These are phyloP conservation scores for Nesospiza acunhae DNA, from an alignment of 2,113 vertebrate genomes.

Conservation along the genomic window DNA sequence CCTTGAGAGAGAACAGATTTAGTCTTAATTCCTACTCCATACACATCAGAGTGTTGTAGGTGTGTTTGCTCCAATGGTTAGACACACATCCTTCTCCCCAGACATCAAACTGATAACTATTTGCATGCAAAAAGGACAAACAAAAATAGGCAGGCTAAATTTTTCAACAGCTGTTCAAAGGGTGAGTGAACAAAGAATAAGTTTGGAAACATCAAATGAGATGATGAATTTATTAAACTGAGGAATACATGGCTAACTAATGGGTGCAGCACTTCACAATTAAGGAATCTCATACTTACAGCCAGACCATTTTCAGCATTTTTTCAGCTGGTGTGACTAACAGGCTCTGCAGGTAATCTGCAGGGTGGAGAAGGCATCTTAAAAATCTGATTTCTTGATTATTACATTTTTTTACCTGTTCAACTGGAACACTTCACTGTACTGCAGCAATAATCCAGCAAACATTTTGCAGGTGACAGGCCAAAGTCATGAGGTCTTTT, in stretches of 20 bases:
- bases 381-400: slow-evolving; percentile 1
- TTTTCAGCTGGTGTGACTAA: neutral
- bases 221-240: neutral
- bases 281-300: neutral
- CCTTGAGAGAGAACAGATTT: neutral
- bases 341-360: neutral
- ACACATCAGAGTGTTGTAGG: neutral
- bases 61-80: neutral
- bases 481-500: neutral
- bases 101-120: neutral
- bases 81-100: neutral
- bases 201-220: neutral
- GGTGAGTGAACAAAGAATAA: neutral
- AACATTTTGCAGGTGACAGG: neutral
- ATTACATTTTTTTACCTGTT: slow-evolving; percentile 11
- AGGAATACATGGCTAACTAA: rapidly evolving
- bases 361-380: neutral
- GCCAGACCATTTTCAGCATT: neutral
- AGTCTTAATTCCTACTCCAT: neutral
- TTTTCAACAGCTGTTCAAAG: neutral
- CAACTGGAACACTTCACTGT: neutral
- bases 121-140: neutral
- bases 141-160: neutral
- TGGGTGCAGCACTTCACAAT: neutral
- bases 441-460: neutral